Evolutionary conservation across 2,113 vertebrate genomes (phyloP).

Genomic region (Psilopogon haemacephalus): DNA sequence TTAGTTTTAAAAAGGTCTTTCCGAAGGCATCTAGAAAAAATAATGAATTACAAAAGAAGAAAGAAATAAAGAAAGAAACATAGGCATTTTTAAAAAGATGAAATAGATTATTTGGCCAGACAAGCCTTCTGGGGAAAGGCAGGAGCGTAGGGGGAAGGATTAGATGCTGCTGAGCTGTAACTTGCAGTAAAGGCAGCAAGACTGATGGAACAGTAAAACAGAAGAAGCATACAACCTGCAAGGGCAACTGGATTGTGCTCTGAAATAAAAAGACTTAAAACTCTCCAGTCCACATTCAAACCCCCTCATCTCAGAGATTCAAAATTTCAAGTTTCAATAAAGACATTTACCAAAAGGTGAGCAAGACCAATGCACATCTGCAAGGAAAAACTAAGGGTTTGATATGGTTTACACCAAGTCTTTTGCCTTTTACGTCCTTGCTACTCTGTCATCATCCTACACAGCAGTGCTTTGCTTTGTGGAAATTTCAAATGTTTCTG

Average conservation of each 20-base stretch:
- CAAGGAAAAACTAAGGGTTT: neutral
- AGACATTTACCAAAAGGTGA: neutral
- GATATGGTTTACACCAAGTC: fast-evolving
- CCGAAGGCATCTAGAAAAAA: neutral
- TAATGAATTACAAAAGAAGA: neutral
- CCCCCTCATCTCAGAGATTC: neutral
- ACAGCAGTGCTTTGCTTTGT: neutral
- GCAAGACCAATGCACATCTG: fast-evolving
- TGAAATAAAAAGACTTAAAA: neutral
- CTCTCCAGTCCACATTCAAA: neutral
- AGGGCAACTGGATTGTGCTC: neutral
- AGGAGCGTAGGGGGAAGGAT: neutral
- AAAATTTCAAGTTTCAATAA: neutral
- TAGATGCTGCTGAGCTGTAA: neutral
- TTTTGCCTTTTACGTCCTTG: neutral
- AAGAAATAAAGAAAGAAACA: too few relatives aligned
- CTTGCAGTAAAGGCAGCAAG: neutral
- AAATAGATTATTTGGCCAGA: neutral
- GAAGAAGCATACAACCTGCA: neutral
- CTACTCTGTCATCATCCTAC: neutral
- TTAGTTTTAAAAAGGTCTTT: neutral
- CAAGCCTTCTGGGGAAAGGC: neutral
- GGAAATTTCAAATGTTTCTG: neutral
- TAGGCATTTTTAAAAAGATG: neutral
- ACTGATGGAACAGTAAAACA: neutral